A percentile compares a stretch with the other conserved stretches of the same genome.
Conservation (phyloP, 2,797 vertebrate genomes). For the Falco peregrinus region DNA sequence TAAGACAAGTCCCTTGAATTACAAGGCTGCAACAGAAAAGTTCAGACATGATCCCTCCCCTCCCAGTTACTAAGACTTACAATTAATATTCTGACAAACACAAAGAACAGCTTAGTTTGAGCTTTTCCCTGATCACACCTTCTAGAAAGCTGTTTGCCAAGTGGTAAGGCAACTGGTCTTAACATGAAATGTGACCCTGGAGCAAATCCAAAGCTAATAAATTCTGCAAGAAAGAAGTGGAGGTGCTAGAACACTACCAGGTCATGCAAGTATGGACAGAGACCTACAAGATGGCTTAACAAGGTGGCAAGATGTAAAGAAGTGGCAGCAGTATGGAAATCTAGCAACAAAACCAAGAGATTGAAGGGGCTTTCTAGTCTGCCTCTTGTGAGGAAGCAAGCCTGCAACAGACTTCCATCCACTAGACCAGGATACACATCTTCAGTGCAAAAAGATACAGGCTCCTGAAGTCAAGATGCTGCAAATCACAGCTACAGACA, state of each 20-base stretch:
- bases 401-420: neutral
- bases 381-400: neutral
- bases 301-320: neutral
- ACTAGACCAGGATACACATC: neutral
- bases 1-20: constrained; percentile 40
- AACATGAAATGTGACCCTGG: neutral
- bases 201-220: neutral
- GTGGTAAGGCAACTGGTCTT: neutral
- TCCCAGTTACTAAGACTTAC: neutral
- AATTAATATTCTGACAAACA: neutral
- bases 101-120: neutral
- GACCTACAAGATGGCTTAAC: neutral
- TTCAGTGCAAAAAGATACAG: neutral
- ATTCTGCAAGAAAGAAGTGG: neutral
- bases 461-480: neutral
- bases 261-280: neutral
- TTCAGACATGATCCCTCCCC: neutral
- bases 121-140: neutral
- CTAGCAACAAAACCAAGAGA: neutral
- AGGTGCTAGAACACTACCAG: neutral
- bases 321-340: neutral
- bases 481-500: neutral
- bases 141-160: neutral
- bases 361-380: neutral
- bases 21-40: constrained; percentile 1